Conservation (phyloP, 2,888 invertebrate species). For the Biston betularia region DNA sequence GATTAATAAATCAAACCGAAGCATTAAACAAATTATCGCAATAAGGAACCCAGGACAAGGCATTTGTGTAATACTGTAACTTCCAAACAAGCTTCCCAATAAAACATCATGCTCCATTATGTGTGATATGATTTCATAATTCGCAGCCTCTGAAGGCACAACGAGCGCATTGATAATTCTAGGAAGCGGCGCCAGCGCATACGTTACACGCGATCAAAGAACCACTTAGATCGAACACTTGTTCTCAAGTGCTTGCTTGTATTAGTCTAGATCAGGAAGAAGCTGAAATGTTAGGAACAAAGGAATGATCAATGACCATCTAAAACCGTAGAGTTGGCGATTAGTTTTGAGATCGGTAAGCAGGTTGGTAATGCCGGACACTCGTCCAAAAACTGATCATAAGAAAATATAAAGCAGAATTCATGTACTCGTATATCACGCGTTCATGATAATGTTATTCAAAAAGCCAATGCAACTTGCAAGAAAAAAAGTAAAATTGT, state of each 20-base stretch:
- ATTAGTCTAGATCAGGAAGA: conserved; percentile 42
- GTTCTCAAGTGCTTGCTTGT: conserved; percentile 45
- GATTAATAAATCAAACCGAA: too few species aligned
- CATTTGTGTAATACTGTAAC: too few species aligned
- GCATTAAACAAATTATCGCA: too few species aligned
- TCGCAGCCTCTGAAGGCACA: conserved; percentile 53
- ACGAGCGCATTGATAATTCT: conserved; percentile 63
- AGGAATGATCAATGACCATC: conserved; percentile 14
- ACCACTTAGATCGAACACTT: conserved; percentile 61
- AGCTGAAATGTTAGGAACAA: conserved; percentile 30
- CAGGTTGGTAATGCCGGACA: neutral
- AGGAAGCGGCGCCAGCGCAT: conserved; percentile 65
- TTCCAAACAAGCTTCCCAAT: neutral
- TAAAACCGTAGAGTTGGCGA: neutral
- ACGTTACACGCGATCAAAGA: conserved; percentile 68
- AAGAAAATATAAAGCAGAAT: neutral
- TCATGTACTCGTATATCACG: neutral
- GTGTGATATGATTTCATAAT: conserved; percentile 49
- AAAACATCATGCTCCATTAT: conserved; percentile 17
- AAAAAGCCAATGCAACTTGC: neutral
- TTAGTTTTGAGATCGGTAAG: neutral
- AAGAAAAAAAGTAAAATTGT: conserved; percentile 3
- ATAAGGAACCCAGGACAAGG: too few species aligned
- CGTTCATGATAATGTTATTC: neutral
- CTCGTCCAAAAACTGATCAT: too few species aligned